Evolutionary conservation across 1,140 invertebrate genomes (phyloP).

Genomic region (Bombus waltoni): DNA sequence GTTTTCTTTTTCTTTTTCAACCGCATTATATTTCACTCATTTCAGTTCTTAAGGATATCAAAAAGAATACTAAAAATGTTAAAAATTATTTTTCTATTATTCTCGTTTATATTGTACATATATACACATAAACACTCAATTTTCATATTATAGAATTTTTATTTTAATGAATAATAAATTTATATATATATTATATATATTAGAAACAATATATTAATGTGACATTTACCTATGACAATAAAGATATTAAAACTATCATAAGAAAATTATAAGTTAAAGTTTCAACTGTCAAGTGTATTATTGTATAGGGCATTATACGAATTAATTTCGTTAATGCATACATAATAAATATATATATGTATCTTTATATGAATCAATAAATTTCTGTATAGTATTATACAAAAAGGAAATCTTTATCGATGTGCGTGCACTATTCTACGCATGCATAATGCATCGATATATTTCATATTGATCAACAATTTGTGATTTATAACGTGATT

Average conservation of each 20-base stretch:
- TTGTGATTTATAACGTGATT: slow-evolving; percentile 4
- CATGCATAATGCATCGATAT: not conserved
- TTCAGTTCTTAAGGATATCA: not conserved
- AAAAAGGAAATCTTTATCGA: not conserved
- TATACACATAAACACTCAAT: not conserved
- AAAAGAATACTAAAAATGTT: not conserved
- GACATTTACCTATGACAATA: not conserved
- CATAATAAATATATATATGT: not conserved
- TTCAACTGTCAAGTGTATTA: not conserved
- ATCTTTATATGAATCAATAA: not conserved
- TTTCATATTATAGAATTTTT: not conserved
- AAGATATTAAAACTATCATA: not conserved
- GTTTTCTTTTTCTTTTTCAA: not conserved
- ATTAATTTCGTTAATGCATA: not conserved
- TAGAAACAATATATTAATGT: not conserved
- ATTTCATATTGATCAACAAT: slow-evolving; percentile 23
- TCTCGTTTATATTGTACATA: not conserved
- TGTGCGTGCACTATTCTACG: not conserved
- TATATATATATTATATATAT: not conserved
- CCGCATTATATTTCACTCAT: not conserved
- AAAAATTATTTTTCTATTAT: not conserved
- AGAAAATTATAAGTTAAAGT: not conserved
- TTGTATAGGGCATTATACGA: not conserved
- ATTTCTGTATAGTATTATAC: not conserved
- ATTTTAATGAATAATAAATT: not conserved